Conservation (phyloP, 2,797 vertebrate species). For the Acomys russatus region DNA sequence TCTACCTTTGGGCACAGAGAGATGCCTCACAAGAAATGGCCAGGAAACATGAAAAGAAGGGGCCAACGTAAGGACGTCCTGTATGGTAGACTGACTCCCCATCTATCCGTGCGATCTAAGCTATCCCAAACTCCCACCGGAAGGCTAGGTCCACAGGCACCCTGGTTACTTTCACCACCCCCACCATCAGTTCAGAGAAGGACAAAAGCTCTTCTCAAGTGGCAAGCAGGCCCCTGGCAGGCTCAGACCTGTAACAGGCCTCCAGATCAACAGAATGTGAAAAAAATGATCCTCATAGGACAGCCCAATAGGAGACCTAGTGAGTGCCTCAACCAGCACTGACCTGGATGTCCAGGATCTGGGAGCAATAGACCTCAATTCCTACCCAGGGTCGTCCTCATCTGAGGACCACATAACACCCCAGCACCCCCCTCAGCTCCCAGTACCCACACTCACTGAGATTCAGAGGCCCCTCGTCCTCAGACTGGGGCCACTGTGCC, state of each 20-base stretch:
- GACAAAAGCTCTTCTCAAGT: background rate
- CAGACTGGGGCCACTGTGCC: constrained; percentile 95
- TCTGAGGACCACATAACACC: background rate
- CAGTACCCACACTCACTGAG: constrained; percentile 93
- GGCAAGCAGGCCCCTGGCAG: background rate
- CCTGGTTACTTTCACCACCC: constrained; percentile 2
- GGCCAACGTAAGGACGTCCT: background rate
- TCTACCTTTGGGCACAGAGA: background rate
- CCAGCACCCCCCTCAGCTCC: constrained; percentile 70
- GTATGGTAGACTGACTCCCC: background rate
- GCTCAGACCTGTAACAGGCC: background rate
- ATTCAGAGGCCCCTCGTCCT: constrained; percentile 96
- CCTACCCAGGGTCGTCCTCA: background rate
- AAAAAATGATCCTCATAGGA: background rate
- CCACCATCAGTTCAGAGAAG: constrained; percentile 9
- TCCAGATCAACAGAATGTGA: background rate
- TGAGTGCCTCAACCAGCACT: background rate
- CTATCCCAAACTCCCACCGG: background rate
- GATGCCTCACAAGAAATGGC: background rate
- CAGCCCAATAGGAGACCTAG: constrained; percentile 16
- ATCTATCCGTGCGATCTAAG: constrained; percentile 25
- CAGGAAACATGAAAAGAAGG: background rate
- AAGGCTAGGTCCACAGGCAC: background rate
- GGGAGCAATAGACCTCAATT: background rate
- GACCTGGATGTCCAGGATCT: background rate